These are phyloP conservation scores for Montifringilla adamsi DNA, from an alignment of 2,113 vertebrate species.

Conservation along the genomic window DNA sequence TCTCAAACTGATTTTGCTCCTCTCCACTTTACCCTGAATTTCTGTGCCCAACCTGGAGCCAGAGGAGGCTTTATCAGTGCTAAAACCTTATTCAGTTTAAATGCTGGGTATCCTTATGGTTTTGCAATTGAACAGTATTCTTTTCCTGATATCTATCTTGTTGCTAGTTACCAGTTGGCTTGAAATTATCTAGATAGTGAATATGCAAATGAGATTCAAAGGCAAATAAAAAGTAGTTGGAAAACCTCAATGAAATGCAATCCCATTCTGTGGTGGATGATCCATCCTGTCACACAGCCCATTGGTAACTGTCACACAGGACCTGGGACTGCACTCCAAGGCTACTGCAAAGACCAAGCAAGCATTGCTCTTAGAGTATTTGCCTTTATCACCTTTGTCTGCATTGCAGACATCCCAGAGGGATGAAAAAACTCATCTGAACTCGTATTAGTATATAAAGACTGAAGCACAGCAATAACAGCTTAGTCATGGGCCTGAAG, in stretches of 20 bases:
- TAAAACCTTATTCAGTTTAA: background rate
- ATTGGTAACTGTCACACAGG: background rate
- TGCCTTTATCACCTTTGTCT: background rate
- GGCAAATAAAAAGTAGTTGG: background rate
- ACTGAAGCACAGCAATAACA: background rate
- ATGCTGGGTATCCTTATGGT: background rate
- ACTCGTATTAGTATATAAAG: background rate
- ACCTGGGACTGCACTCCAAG: background rate
- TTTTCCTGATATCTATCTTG: background rate
- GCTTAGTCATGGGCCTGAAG: background rate
- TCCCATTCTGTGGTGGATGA: background rate
- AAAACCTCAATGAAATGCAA: background rate
- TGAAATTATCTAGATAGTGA: background rate
- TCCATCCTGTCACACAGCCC: background rate
- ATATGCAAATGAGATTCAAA: background rate
- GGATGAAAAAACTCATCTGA: background rate
- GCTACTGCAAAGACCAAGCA: background rate
- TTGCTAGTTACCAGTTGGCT: rapidly evolving
- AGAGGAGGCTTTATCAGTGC: background rate
- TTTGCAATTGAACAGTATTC: background rate
- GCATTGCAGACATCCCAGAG: background rate
- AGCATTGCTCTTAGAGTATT: background rate
- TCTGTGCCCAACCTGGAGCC: background rate
- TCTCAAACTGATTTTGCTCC: background rate
- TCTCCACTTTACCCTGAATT: background rate